phyloP scores from a whole-genome alignment of 2,888 invertebrate genomes.

The Antheraea yamamai region DNA sequence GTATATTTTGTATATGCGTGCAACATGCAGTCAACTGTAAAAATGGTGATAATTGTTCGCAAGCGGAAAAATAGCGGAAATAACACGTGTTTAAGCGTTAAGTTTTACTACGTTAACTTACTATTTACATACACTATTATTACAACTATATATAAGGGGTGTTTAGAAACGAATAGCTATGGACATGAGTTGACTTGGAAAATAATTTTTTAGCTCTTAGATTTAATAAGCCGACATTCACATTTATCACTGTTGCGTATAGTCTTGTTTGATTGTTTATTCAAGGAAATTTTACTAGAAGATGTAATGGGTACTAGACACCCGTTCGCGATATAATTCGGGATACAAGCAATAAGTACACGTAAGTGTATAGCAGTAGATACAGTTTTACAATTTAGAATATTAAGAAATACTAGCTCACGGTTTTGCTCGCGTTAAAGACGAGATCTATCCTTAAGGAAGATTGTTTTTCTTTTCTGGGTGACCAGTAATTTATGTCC shows the following conservation, averaged over 20 bases:
- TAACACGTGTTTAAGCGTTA: slow-evolving; percentile 7
- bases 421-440: no score
- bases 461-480: no score
- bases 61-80: slow-evolving; percentile 12
- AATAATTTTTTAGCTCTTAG: not conserved
- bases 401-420: not conserved
- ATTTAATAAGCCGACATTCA: not conserved
- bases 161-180: not conserved
- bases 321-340: no score
- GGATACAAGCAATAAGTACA: no score
- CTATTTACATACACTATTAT: not conserved
- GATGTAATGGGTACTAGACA: no score
- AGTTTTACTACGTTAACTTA: slow-evolving; percentile 7
- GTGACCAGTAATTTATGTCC: no score
- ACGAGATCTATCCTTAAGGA: no score
- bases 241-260: no score
- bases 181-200: not conserved
- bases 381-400: no score
- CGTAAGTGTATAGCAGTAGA: no score
- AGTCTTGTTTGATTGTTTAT: no score
- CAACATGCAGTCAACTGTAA: slow-evolving; percentile 12
- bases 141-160: not conserved
- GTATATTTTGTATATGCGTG: slow-evolving; percentile 5
- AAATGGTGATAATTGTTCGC: slow-evolving; percentile 15
- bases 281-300: no score